phyloP scores from a whole-genome alignment of 2,888 invertebrate genomes.

The Poecilobothrus nobilitatus region DNA sequence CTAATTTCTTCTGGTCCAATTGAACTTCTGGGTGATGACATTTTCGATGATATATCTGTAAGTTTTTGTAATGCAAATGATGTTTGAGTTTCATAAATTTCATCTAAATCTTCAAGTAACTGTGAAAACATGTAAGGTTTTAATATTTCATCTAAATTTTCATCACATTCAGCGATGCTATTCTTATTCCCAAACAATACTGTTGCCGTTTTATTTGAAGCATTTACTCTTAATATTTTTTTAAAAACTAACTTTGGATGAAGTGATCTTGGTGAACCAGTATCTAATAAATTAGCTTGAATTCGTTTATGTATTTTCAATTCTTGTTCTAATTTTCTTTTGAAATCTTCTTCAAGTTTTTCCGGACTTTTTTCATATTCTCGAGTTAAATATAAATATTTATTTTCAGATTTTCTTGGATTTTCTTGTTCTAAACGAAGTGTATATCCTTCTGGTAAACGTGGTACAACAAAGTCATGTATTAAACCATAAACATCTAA shows the following conservation, averaged over 20 bases:
- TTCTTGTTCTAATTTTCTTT: neutral
- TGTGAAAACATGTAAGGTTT: conserved; percentile 27
- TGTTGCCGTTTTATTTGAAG: neutral
- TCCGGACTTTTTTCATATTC: neutral
- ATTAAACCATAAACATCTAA: conserved; percentile 39
- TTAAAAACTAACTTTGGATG: conserved; percentile 34
- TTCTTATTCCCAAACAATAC: conserved; percentile 7
- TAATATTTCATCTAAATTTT: neutral
- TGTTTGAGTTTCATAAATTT: conserved; percentile 7
- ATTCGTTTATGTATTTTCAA: conserved; percentile 25
- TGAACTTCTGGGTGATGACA: conserved; percentile 25
- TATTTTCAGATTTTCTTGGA: conserved; percentile 15
- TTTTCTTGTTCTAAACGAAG: conserved; percentile 30
- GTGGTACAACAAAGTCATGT: conserved; percentile 39
- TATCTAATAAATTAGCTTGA: conserved; percentile 32
- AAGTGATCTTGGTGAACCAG: conserved; percentile 35
- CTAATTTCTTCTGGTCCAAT: conserved; percentile 17
- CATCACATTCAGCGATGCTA: neutral
- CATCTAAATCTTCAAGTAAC: conserved; percentile 22
- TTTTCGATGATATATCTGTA: conserved; percentile 31
- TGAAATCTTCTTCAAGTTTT: neutral
- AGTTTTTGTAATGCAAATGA: neutral
- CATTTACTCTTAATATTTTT: conserved; percentile 34
- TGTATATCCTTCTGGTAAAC: conserved; percentile 39
- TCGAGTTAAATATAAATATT: conserved; percentile 7